phyloP scores from a whole-genome alignment of 1,140 invertebrate genomes.

The Caenorhabditis latens region DNA sequence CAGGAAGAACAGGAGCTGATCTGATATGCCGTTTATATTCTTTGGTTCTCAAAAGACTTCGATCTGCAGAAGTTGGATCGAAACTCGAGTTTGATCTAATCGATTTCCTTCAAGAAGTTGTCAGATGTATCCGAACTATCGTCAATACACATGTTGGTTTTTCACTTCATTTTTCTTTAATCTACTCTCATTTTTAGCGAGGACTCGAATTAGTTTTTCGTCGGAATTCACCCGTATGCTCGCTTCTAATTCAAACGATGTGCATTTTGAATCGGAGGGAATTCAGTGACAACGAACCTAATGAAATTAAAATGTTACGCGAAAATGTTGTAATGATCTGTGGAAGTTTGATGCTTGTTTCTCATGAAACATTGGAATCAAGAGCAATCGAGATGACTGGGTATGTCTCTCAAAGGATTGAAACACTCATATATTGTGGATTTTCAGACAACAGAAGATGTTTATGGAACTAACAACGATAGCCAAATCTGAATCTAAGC shows the following conservation, averaged over 20 bases:
- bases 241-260: slow-evolving; percentile 35
- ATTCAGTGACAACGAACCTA: not conserved
- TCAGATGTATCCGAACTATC: slow-evolving; percentile 35
- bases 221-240: slow-evolving; percentile 16
- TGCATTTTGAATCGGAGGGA: slow-evolving; percentile 22
- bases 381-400: slow-evolving; percentile 36
- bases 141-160: slow-evolving; percentile 1
- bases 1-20: slow-evolving; percentile 24
- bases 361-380: not conserved
- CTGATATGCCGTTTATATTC: slow-evolving; percentile 18
- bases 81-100: slow-evolving; percentile 31
- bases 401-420: not conserved
- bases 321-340: slow-evolving; percentile 1
- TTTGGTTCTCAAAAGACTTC: slow-evolving; percentile 4
- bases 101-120: slow-evolving; percentile 29
- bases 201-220: slow-evolving; percentile 16
- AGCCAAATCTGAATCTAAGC: slow-evolving; percentile 38
- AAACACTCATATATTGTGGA: not conserved
- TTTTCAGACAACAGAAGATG: slow-evolving; percentile 48
- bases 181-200: not conserved
- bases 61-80: slow-evolving; percentile 4
- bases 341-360: slow-evolving; percentile 18
- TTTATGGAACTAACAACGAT: not conserved
- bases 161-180: not conserved
- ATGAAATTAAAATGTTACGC: not conserved